phyloP scores from a whole-genome alignment of 2,113 vertebrate species.

The Petrocephalus microphthalmus region DNA sequence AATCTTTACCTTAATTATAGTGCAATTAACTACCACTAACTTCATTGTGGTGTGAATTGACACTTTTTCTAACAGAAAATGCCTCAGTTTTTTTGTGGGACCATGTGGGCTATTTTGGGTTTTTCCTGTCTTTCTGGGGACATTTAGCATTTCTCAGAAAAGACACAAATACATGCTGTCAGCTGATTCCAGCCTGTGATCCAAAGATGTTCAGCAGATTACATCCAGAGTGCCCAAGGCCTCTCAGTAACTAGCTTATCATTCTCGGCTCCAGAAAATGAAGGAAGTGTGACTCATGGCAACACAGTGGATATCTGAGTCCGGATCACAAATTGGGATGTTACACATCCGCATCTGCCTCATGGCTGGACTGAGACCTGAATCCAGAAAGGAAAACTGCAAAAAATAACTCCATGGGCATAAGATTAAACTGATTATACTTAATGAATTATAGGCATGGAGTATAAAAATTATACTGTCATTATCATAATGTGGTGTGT shows the following conservation, averaged over 20 bases:
- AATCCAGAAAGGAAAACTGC: not conserved
- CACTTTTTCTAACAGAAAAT: too few species aligned
- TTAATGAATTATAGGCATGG: too few species aligned
- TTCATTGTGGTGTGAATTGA: not conserved
- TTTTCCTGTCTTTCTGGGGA: not conserved
- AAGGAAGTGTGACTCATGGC: not conserved
- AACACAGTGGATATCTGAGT: not conserved
- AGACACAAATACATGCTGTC: not conserved
- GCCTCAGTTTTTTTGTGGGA: too few species aligned
- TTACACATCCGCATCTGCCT: not conserved
- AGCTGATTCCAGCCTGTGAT: not conserved
- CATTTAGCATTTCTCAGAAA: not conserved
- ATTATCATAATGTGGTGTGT: not conserved
- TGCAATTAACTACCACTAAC: not conserved
- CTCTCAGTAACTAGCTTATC: not conserved
- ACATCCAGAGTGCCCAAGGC: not conserved
- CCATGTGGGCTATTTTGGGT: not conserved
- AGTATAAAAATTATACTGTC: not conserved
- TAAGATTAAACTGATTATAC: not conserved
- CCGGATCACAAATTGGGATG: not conserved
- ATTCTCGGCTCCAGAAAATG: not conserved
- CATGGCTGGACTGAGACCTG: not conserved
- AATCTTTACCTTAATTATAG: not conserved
- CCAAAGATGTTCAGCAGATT: not conserved
- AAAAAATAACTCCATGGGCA: not conserved